Percentiles rank a stretch among this genome's conserved stretches.
phyloP scores from a whole-genome alignment of 2,888 invertebrate species.

The Acleris laterana region DNA sequence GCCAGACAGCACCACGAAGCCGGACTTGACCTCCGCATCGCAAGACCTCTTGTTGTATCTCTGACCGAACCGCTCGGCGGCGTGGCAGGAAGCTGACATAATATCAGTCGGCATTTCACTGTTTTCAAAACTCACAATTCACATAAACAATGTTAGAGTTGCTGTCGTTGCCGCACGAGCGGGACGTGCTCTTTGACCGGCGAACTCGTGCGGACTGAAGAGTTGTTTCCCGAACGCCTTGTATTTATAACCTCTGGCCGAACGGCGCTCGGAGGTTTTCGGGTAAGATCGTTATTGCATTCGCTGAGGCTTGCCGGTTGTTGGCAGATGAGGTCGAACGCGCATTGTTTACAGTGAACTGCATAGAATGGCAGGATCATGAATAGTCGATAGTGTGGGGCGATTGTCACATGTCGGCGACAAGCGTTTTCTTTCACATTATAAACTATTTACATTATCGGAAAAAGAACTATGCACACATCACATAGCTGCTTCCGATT shows the following conservation, averaged over 20 bases:
- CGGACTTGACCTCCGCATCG: slow-evolving; percentile 86
- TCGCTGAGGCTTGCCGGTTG: slow-evolving; percentile 37
- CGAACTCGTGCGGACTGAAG: slow-evolving; percentile 58
- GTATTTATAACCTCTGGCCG: slow-evolving; percentile 62
- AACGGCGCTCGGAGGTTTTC: slow-evolving; percentile 54
- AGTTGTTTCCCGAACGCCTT: slow-evolving; percentile 53
- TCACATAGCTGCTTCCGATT: too few relatives aligned
- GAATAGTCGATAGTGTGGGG: not conserved
- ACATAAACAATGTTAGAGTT: slow-evolving; percentile 53
- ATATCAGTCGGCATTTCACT: slow-evolving; percentile 72
- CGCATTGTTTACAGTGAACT: slow-evolving; percentile 11
- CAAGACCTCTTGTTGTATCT: slow-evolving; percentile 57
- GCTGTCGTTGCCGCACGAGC: slow-evolving; percentile 44
- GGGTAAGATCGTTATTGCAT: slow-evolving; percentile 66
- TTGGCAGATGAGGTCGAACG: slow-evolving; percentile 23
- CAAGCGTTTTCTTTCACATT: too few relatives aligned
- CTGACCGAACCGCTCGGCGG: slow-evolving; percentile 68
- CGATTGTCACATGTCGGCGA: not conserved
- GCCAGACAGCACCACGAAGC: slow-evolving; percentile 85
- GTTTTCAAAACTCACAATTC: slow-evolving; percentile 53
- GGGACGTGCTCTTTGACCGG: slow-evolving; percentile 44
- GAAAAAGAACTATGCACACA: too few relatives aligned
- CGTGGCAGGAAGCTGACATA: slow-evolving; percentile 59
- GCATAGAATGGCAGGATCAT: not conserved
- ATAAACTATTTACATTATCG: too few relatives aligned